Conservation (phyloP, 2,888 invertebrate genomes). For the Drosophila monieri region DNA sequence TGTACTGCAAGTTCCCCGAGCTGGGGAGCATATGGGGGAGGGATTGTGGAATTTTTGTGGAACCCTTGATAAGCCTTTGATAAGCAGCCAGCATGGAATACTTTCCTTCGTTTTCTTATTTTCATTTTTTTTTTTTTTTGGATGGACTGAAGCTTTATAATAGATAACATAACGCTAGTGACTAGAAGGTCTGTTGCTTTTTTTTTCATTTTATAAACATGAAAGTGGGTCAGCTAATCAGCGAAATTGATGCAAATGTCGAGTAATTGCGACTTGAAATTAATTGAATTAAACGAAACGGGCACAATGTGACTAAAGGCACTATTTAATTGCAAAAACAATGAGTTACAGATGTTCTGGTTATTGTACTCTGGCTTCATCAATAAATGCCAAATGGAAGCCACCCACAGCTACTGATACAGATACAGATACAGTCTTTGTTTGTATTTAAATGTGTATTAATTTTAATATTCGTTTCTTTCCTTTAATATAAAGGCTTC, state of each 20-base stretch:
- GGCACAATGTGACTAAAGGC: constrained; percentile 1
- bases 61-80: constrained; percentile 48
- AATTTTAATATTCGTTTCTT: background rate
- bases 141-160: constrained; percentile 20
- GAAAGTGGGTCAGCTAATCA: constrained; percentile 57
- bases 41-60: constrained; percentile 28
- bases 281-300: constrained; percentile 38
- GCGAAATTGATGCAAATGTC: constrained; percentile 45
- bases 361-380: background rate
- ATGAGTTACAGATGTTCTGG: constrained; percentile 14
- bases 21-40: constrained; percentile 12
- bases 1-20: background rate
- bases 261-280: constrained; percentile 41
- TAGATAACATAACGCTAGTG: constrained; percentile 37
- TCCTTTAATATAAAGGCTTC: background rate
- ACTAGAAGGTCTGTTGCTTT: constrained; percentile 11
- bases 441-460: background rate
- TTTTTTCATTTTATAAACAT: constrained; percentile 42
- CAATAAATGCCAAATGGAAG: constrained; percentile 10
- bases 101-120: constrained; percentile 4
- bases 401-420: no score
- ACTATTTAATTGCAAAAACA: constrained; percentile 16
- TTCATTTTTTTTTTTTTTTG: background rate
- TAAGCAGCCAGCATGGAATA: constrained; percentile 41
- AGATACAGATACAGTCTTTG: background rate